Conservation (phyloP, 1,140 invertebrate genomes). For the Formica selysi region DNA sequence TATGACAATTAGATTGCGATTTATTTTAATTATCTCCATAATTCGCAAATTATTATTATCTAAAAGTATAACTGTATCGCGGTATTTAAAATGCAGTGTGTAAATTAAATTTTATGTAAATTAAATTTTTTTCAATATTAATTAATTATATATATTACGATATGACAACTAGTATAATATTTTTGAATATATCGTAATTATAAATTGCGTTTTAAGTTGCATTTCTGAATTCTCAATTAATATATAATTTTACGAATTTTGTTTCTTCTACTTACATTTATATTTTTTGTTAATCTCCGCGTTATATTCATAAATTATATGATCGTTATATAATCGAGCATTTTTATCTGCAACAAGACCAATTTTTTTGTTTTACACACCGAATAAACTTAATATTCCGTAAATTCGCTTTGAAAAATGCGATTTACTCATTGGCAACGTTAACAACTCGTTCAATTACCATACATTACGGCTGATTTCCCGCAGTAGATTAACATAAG, state of each 20-base stretch:
- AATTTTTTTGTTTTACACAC: neutral
- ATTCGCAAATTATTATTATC: neutral
- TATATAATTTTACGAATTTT: neutral
- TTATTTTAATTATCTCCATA: conserved; percentile 7
- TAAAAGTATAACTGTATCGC: neutral
- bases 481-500: conserved; percentile 38
- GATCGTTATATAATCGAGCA: neutral
- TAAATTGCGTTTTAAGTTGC: neutral
- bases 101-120: neutral
- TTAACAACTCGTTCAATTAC: conserved; percentile 29
- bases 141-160: conserved; percentile 7
- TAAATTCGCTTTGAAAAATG: conserved; percentile 21
- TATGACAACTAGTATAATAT: neutral
- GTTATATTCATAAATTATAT: neutral
- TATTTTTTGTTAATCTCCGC: neutral
- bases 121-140: conserved; percentile 17
- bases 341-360: neutral
- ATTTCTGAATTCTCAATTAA: neutral
- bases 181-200: neutral
- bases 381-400: conserved; percentile 5
- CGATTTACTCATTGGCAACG: conserved; percentile 2
- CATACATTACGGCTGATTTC: conserved; percentile 36
- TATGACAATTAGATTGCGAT: neutral
- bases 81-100: neutral
- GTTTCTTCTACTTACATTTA: neutral